phyloP scores from a whole-genome alignment of 2,113 vertebrate species.

The Galemys pyrenaicus region DNA sequence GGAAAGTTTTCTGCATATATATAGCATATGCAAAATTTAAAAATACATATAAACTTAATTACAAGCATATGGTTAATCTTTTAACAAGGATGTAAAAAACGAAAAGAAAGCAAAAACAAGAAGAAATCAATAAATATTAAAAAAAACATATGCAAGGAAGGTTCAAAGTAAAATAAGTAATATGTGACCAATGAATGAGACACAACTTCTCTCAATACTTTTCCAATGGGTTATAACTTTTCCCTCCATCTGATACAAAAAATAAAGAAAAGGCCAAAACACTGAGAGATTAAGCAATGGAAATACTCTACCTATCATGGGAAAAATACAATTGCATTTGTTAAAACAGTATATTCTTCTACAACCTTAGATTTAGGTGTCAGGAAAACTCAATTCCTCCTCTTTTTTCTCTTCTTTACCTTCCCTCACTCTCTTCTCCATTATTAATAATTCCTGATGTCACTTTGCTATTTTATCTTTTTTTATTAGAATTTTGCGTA shows the following conservation, averaged over 20 bases:
- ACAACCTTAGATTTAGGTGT: background rate
- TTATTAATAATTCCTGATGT: background rate
- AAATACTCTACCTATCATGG: rapidly evolving
- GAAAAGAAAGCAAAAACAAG: background rate
- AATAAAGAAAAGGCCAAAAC: background rate
- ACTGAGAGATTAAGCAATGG: rapidly evolving
- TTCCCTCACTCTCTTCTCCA: background rate
- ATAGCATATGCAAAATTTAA: background rate
- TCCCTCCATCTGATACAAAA: rapidly evolving
- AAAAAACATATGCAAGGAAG: background rate
- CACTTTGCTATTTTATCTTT: background rate
- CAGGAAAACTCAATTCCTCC: background rate
- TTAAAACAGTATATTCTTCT: too few relatives aligned
- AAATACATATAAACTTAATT: background rate
- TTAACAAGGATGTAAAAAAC: background rate
- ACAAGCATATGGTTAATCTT: background rate
- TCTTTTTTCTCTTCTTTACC: background rate
- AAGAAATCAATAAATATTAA: background rate
- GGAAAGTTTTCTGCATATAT: background rate
- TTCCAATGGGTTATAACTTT: background rate
- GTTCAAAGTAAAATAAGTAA: background rate
- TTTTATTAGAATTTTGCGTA: background rate
- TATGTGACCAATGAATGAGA: background rate
- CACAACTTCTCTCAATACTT: background rate
- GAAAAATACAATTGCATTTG: background rate